A percentile compares a stretch with the other conserved stretches of the same genome.
These are phyloP conservation scores for Bostrychus sinensis DNA, from an alignment of 2,113 vertebrate genomes.

Conservation along the genomic window DNA sequence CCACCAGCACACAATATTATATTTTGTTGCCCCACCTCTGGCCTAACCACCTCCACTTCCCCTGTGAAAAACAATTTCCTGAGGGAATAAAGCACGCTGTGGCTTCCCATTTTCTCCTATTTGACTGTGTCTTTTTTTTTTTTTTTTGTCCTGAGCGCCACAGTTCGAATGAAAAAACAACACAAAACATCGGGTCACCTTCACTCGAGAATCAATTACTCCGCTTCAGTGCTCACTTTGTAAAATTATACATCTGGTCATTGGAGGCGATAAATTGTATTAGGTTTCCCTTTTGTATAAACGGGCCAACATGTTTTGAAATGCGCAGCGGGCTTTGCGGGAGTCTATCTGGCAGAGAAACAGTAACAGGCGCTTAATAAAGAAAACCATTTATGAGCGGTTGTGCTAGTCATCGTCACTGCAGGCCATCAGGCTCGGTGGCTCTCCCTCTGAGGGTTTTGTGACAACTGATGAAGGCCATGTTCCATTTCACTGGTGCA, in stretches of 20 bases:
- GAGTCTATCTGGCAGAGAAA: slow-evolving; percentile 70
- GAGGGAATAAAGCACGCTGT: slow-evolving; percentile 19
- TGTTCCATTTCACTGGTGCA: slow-evolving; percentile 60
- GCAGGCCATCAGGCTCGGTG: slow-evolving; percentile 40
- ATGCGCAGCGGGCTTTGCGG: slow-evolving; percentile 77
- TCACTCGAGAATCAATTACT: slow-evolving; percentile 88
- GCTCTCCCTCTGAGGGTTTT: slow-evolving; percentile 44
- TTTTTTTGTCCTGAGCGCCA: slow-evolving; percentile 8
- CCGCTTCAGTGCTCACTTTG: slow-evolving; percentile 79
- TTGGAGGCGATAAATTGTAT: slow-evolving; percentile 87
- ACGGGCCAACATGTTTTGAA: slow-evolving; percentile 84
- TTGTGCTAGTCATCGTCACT: slow-evolving; percentile 57
- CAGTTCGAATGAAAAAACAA: slow-evolving; percentile 55
- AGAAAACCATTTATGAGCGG: slow-evolving; percentile 57
- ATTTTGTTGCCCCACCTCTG: neutral
- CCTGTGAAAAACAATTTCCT: slow-evolving; percentile 28
- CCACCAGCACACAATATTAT: slow-evolving; percentile 17
- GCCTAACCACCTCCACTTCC: slow-evolving; percentile 7
- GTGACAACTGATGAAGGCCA: slow-evolving; percentile 62
- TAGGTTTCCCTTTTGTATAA: slow-evolving; percentile 83
- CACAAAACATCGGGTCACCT: slow-evolving; percentile 87
- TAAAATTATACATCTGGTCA: slow-evolving; percentile 86
- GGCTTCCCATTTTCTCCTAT: slow-evolving; percentile 26
- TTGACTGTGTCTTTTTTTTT: slow-evolving; percentile 28
- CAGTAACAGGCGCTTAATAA: slow-evolving; percentile 64